Evolutionary conservation across 2,797 vertebrate genomes (phyloP), one percentile per base, ranked within the genome.

Genomic region (Muscicapa striata): DNA sequence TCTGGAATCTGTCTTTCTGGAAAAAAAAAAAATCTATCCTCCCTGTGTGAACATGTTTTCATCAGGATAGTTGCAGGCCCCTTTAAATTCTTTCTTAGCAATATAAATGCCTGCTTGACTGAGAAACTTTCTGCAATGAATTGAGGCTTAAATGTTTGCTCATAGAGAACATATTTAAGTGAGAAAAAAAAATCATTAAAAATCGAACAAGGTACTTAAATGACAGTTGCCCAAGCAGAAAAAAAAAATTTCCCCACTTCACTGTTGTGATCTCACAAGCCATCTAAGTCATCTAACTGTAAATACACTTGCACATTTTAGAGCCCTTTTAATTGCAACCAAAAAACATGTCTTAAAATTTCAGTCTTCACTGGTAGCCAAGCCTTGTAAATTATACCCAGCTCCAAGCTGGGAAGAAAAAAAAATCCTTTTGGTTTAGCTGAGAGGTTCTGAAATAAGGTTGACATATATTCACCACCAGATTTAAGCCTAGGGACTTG

Each of bases 1-100:
- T 66, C 62, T 92, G 82, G 88, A 96, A 91, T 95, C 84, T 58
- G 48, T 81, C 57, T 84, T 55, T 85, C 78, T 91, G 81, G 77
- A 92, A 86, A 76, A 46, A 34, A 46, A 34, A 34, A 76, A 87
- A 83, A 8, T 66, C 62, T 76, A 32, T 45, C 55, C 55, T 94
- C 80, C 79, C 89, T 84, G 46, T 62, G 81, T 4, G 27, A 88
- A 67, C 63, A 49, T 55, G 36, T 40, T 52, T 90, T 70, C 40
- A 57, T 22, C 4, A 8, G 87, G n/a, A 57, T 75, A 77, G 68
- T 15, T 57, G 43, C 54, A 94, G 58, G 45, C 6, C 2, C 8
- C 29, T 84, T 76, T 57, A 64, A 86, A 76, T 85, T 84, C 70
- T 88, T 88, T 70, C 36, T 77, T 69, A 72, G 23, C 30, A 63